These are phyloP conservation scores for Porites lutea DNA, from an alignment of 64 coral and sea anemone genomes.

Conservation along the genomic window DNA sequence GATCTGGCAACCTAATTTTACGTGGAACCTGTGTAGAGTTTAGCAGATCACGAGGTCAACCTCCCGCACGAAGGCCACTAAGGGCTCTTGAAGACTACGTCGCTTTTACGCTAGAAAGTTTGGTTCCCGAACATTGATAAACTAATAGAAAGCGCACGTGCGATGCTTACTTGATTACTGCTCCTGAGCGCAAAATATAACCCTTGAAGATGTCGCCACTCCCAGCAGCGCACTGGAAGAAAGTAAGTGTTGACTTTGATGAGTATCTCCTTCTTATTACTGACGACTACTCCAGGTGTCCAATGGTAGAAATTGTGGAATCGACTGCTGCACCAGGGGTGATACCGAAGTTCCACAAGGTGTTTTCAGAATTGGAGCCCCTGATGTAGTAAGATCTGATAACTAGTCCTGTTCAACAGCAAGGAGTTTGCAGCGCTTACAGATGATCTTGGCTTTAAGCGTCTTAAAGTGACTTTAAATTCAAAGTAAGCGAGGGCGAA, in stretches of 20 bases:
- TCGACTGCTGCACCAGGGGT: conserved; percentile 34
- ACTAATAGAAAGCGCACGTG: conserved; percentile 36
- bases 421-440: conserved; percentile 6
- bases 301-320: conserved; percentile 4
- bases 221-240: conserved; percentile 11
- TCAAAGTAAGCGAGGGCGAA: background rate
- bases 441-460: conserved; percentile 22
- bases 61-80: no score
- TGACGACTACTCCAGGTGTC: conserved; percentile 38
- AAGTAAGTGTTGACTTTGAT: conserved; percentile 16
- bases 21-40: no score
- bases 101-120: conserved; percentile 36
- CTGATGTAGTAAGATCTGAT: conserved; percentile 13
- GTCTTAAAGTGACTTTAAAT: background rate
- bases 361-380: conserved; percentile 11
- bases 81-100: conserved; percentile 54
- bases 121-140: conserved; percentile 63
- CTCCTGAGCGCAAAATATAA: conserved; percentile 8
- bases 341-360: conserved; percentile 7
- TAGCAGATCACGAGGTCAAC: no score
- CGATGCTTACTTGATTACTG: background rate
- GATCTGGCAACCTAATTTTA: no score
- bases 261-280: conserved; percentile 21
- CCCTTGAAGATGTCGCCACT: conserved; percentile 32
- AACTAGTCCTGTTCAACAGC: background rate